Percentiles rank a stretch among this genome's conserved stretches.
Evolutionary conservation across 2,888 invertebrate genomes (phyloP).

Genomic region (Tubulanus polymorphus): DNA sequence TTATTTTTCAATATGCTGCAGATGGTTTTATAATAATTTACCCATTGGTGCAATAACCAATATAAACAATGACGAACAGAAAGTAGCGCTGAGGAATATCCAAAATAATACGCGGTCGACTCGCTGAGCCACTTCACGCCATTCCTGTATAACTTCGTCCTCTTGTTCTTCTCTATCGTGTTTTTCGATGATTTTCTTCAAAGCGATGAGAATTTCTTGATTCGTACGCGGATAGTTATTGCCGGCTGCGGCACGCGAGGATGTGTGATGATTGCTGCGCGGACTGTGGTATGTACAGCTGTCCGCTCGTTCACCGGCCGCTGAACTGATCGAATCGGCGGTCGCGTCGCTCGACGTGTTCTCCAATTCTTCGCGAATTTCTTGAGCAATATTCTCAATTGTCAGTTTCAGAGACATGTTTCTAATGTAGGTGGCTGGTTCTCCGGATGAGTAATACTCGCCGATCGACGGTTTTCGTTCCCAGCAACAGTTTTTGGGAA

Average conservation of each 20-base stretch:
- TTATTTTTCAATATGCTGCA: no score
- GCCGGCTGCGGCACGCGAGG: background rate
- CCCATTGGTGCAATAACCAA: slow-evolving; percentile 56
- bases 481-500: slow-evolving; percentile 1
- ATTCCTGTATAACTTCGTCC: slow-evolving; percentile 56
- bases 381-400: slow-evolving; percentile 49
- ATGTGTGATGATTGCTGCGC: background rate
- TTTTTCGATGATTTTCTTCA: slow-evolving; percentile 54
- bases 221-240: slow-evolving; percentile 29
- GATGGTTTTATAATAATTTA: slow-evolving; percentile 13
- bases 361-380: slow-evolving; percentile 45
- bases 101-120: slow-evolving; percentile 59
- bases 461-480: slow-evolving; percentile 8
- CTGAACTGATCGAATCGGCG: slow-evolving; percentile 11
- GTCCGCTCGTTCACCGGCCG: slow-evolving; percentile 6
- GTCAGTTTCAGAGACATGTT: slow-evolving; percentile 48
- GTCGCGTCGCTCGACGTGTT: slow-evolving; percentile 15
- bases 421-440: slow-evolving; percentile 24
- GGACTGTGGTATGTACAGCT: slow-evolving; percentile 1
- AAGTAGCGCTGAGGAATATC: slow-evolving; percentile 57
- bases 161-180: slow-evolving; percentile 54
- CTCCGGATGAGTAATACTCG: slow-evolving; percentile 8
- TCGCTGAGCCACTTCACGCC: slow-evolving; percentile 58
- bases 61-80: slow-evolving; percentile 56
- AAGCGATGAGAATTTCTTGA: slow-evolving; percentile 54